Percentiles rank a stretch among this genome's conserved stretches.
Conservation (phyloP, 2,797 vertebrate genomes). For the Amphiprion clarkii region DNA sequence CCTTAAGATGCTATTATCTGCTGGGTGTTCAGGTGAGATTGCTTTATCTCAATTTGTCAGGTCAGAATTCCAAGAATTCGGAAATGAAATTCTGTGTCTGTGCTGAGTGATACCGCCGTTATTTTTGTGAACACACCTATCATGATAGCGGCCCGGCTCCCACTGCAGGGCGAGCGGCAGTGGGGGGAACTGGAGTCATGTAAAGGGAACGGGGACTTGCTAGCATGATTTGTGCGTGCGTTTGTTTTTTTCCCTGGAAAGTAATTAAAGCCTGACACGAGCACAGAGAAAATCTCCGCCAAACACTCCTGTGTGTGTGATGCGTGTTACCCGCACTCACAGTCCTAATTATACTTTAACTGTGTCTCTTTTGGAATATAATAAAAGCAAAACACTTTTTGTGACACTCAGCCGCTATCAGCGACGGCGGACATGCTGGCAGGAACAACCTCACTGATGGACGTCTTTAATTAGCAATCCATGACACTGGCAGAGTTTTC, state of each 20-base stretch:
- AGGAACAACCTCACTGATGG: slow-evolving; percentile 65
- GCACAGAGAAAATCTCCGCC: slow-evolving; percentile 45
- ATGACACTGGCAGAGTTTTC: slow-evolving; percentile 45
- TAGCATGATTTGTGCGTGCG: slow-evolving; percentile 52
- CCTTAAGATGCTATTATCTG: slow-evolving; percentile 49
- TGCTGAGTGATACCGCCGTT: slow-evolving; percentile 38
- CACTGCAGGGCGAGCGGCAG: slow-evolving; percentile 40
- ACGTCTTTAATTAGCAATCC: slow-evolving; percentile 75
- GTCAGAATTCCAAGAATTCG: slow-evolving; percentile 60
- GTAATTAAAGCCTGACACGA: slow-evolving; percentile 69
- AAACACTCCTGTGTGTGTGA: slow-evolving; percentile 51
- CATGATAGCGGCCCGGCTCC: slow-evolving; percentile 33
- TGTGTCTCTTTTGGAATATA: slow-evolving; percentile 63
- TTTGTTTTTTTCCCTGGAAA: slow-evolving; percentile 52
- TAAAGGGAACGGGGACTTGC: slow-evolving; percentile 56
- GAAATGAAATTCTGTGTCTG: slow-evolving; percentile 53
- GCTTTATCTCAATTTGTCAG: slow-evolving; percentile 63
- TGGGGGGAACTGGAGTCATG: slow-evolving; percentile 32
- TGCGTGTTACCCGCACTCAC: slow-evolving; percentile 46
- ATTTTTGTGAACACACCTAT: slow-evolving; percentile 43
- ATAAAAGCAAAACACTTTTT: slow-evolving; percentile 64
- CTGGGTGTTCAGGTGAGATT: slow-evolving; percentile 62
- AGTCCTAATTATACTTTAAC: slow-evolving; percentile 74
- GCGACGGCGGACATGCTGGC: slow-evolving; percentile 39
- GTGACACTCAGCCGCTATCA: slow-evolving; percentile 62